Evolutionary conservation across 2,797 vertebrate species (phyloP), one percentile per base, ranked within the genome.

Genomic region (Craterocephalus amniculus): DNA sequence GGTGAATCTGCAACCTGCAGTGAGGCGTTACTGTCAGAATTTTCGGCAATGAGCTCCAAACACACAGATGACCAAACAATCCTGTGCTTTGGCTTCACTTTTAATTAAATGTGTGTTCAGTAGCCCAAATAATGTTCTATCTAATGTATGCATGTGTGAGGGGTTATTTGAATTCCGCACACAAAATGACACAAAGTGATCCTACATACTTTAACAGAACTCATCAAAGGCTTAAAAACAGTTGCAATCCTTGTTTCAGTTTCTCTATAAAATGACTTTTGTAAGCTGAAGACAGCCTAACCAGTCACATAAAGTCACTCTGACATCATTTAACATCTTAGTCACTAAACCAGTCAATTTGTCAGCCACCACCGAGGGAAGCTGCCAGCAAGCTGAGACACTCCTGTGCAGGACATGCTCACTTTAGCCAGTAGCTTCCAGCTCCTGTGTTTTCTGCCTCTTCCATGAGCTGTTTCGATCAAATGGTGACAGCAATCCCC

Each of bases 391-490:
- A 11, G 58, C 74, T 24, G 56, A 70, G 59, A 55, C 45, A 0
- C 65, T 65, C 58, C 62, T 26, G 13, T n/a, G 61, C 58, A 72
- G 51, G 40, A 49, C 18, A 63, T 49, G 64, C 67, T 80, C 64
- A 65, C 62, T 76, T 65, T 2, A 63, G 58, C 71, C 68, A 48
- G 22, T 36, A 27, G 58, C 68, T 36, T 51, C 64, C 40, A 68
- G 62, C 73, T 36, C 18, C 67, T 12, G 60, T 67, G 61, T 64
- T 64, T 56, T 71, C 66, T 72, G 63, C 54, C 73, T 79, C 73
- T 84, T 78, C 85, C 84, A 77, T 78, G 77, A 77, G 70, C 58
- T 57, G 43, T 68, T 72, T 72, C 67, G 60, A 87, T 85, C 83
- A 83, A 79, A 70, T 29, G 36, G 45, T 67, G 74, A 80, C 67